Conservation (phyloP, 2,797 vertebrate species). For the Gymnoscopelus microlampas region DNA sequence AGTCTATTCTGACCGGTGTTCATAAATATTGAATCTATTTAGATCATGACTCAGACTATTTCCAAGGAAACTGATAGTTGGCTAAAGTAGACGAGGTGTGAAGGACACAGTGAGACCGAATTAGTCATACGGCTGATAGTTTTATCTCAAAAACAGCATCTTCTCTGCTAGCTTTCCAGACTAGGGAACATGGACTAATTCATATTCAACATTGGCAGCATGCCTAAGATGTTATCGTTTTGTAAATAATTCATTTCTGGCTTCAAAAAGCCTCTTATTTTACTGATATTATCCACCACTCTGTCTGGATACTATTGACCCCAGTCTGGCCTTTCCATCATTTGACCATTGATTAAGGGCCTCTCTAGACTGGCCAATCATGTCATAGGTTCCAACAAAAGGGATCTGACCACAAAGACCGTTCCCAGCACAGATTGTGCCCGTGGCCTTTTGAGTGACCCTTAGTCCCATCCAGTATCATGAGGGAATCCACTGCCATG, state of each 20-base stretch:
- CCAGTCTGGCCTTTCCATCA: constrained; percentile 4
- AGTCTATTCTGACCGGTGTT: not conserved
- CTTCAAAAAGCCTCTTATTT: constrained; percentile 17
- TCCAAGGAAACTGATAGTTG: not conserved
- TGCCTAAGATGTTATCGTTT: not conserved
- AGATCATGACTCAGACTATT: not conserved
- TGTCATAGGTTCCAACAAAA: constrained; percentile 54
- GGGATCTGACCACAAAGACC: constrained; percentile 30
- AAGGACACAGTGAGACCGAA: not conserved
- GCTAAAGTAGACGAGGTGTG: constrained; percentile 1
- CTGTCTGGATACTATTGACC: constrained; percentile 1
- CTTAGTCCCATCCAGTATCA: constrained; percentile 39
- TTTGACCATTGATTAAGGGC: constrained; percentile 3
- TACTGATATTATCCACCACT: constrained; percentile 1
- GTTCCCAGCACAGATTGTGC: constrained; percentile 46
- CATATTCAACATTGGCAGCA: not conserved
- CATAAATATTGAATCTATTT: not conserved
- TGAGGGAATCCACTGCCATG: constrained; percentile 23
- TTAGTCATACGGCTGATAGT: not conserved
- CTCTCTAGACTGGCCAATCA: constrained; percentile 37
- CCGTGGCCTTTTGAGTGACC: constrained; percentile 21
- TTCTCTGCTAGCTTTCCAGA: not conserved
- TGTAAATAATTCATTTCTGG: not conserved
- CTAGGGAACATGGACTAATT: not conserved
- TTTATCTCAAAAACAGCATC: not conserved